A percentile compares a stretch with the other conserved stretches of the same genome.
Evolutionary conservation across 2,888 invertebrate genomes (phyloP).

Genomic region (Hypselothyrea guttata): DNA sequence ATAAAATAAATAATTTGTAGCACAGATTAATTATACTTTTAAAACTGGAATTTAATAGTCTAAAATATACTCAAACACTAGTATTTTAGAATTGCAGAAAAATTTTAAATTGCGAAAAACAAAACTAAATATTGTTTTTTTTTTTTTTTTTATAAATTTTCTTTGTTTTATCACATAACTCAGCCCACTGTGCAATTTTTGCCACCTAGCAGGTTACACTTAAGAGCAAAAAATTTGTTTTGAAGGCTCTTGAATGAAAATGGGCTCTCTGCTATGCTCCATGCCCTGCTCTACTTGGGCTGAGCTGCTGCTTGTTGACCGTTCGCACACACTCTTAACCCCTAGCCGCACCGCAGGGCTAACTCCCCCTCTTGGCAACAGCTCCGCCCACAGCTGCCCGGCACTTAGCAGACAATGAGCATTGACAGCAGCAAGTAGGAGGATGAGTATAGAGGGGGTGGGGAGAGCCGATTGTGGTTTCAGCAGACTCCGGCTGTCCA

Average conservation of each 20-base stretch:
- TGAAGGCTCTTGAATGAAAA: constrained; percentile 65
- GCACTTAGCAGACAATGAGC: constrained; percentile 75
- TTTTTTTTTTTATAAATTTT: neutral
- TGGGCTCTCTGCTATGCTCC: constrained; percentile 46
- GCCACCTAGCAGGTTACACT: constrained; percentile 55
- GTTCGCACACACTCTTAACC: constrained; percentile 1
- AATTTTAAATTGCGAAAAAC: neutral
- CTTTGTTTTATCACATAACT: neutral
- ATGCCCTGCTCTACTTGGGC: constrained; percentile 17
- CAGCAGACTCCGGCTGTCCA: constrained; percentile 33
- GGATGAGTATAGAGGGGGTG: constrained; percentile 10
- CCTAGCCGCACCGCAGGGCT: neutral
- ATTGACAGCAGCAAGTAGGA: constrained; percentile 53
- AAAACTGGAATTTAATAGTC: no score
- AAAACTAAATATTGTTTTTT: neutral
- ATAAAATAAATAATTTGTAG: no score
- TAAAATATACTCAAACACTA: no score
- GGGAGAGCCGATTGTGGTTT: constrained; percentile 65
- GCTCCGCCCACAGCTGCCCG: constrained; percentile 43
- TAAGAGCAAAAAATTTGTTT: constrained; percentile 61
- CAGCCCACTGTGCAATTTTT: constrained; percentile 58
- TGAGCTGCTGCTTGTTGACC: constrained; percentile 40
- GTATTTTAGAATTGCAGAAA: no score
- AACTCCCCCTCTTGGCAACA: constrained; percentile 14
- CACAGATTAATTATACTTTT: no score